Evolutionary conservation across 2,797 vertebrate species (phyloP), one percentile per base, ranked within the genome.

Genomic region (Falco peregrinus): DNA sequence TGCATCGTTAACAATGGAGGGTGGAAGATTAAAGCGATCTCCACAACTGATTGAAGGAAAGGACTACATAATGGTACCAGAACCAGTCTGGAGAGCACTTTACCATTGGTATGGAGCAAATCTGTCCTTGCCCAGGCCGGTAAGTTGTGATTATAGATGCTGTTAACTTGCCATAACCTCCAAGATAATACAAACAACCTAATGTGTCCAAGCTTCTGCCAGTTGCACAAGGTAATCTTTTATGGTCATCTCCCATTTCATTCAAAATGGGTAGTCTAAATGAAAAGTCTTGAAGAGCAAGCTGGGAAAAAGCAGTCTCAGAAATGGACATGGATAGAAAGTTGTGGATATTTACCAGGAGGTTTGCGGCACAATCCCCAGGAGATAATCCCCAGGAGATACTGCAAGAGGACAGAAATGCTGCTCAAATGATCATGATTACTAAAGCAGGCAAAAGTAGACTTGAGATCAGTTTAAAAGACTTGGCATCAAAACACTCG

Each of bases 31-130:
- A 80, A 99, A 98, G 97, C 98, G 98, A 84, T 98, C 98, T 37
- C 97, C 98, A 61, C 98, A 98, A 86, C 86, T 99, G 93, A 63
- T 98, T 79, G 98, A 98, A 48, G 98, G 98, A 17, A 98, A 98
- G 97, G 99, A 99, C 96, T 99, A 99, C 94, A 98, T 99, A 97
- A 99, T 98, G 22, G 99, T 99, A 76, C 99, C 99, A 92, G 99
- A 99, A 95, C 99, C 99, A 11, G 99, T 99, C 14, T 99, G 99
- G 99, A 98, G 99, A 96, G 99, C 99, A 7, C 99, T 99, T 91
- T 99, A 99, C 97, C 99, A 99, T 96, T 99, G 99, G 99, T 99
- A 99, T 90, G 99, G 99, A 70, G 99, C 99, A 97, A 99, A 99
- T 96, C 98, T 99, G 94, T 99, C 99, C 93, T 97, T 99, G 94